Evolutionary conservation across 2,113 vertebrate species (phyloP).

Genomic region (Nicator chloris): DNA sequence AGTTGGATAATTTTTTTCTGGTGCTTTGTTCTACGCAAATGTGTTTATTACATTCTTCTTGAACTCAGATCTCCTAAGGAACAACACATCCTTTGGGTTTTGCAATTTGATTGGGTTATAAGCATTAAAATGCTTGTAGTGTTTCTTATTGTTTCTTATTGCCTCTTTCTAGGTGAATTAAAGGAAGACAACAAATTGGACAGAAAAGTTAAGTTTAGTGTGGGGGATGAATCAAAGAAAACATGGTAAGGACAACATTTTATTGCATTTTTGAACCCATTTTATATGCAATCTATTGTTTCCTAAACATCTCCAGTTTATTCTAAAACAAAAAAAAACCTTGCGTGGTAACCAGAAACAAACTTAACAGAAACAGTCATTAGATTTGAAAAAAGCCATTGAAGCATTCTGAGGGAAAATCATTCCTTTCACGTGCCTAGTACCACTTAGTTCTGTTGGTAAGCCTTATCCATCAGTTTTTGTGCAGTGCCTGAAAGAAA

Average conservation of each 20-base stretch:
- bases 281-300: neutral
- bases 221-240: conserved; percentile 71
- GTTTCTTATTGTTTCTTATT: conserved; percentile 30
- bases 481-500: neutral
- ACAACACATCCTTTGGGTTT: neutral
- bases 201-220: conserved; percentile 64
- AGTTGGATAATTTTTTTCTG: neutral
- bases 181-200: conserved; percentile 70
- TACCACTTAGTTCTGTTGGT: neutral
- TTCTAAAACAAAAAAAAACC: neutral
- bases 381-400: neutral
- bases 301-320: neutral
- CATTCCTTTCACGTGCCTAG: neutral
- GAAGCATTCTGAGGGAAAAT: neutral
- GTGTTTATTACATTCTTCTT: neutral
- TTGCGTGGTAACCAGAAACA: neutral
- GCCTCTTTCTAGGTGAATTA: conserved; percentile 74
- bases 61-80: neutral
- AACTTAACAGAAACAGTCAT: neutral
- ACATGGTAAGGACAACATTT: conserved; percentile 69
- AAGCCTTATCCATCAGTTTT: neutral
- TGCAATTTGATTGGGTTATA: neutral
- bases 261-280: conserved; percentile 1
- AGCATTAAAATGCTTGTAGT: neutral
- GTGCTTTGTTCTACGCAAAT: neutral